phyloP scores from a whole-genome alignment of 2,113 vertebrate species.

The Brienomyrus longianalis region DNA sequence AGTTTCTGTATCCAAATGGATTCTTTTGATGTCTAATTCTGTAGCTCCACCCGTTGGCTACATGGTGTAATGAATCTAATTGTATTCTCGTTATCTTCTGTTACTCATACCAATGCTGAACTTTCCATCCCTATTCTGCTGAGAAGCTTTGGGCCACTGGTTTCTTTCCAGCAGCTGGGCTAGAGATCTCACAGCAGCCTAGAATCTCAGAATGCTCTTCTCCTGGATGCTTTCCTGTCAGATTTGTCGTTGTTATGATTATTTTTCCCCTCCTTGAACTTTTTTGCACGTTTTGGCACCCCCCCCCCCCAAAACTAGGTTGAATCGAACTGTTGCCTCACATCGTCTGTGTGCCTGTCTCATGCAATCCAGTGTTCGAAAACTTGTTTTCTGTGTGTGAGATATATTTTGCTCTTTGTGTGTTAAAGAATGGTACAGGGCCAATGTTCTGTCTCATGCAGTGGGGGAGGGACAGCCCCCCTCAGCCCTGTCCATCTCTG shows the following conservation, averaged over 20 bases:
- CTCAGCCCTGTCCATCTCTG: neutral
- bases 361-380: neutral
- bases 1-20: neutral
- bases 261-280: neutral
- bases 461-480: neutral
- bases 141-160: neutral
- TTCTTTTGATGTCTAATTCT: conserved; percentile 6
- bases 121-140: neutral
- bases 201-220: neutral
- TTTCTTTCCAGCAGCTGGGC: neutral
- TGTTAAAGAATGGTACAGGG: conserved; percentile 12
- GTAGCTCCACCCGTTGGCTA: conserved; percentile 19
- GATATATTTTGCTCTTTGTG: conserved; percentile 9
- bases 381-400: conserved; percentile 5
- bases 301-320: neutral
- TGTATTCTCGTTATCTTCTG: conserved; percentile 5
- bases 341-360: neutral
- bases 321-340: neutral
- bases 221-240: conserved; percentile 3
- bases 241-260: neutral
- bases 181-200: neutral
- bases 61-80: neutral
- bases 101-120: neutral
- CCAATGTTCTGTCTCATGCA: neutral
- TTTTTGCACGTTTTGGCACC: conserved; percentile 2